Percentiles rank a stretch among this genome's conserved stretches.
Conservation (phyloP, 2,113 vertebrate genomes). For the Indicator maculatus region DNA sequence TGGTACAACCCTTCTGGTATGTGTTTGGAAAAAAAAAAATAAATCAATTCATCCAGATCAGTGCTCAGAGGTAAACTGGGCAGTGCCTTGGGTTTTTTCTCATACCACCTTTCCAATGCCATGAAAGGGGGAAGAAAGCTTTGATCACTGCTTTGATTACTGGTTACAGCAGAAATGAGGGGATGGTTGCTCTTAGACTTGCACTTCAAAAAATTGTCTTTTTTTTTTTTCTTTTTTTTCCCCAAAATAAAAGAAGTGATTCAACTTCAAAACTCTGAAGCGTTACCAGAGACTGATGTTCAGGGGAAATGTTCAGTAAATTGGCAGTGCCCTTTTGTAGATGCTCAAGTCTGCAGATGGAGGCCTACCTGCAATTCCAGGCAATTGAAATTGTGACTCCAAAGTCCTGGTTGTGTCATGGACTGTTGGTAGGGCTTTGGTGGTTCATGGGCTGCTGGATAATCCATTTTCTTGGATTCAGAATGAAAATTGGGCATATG, state of each 20-base stretch:
- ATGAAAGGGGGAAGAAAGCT: background rate
- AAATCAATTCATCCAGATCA: background rate
- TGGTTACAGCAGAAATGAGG: background rate
- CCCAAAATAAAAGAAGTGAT: background rate
- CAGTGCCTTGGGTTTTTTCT: background rate
- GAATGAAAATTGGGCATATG: background rate
- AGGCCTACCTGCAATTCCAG: background rate
- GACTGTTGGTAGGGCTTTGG: background rate
- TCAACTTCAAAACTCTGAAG: background rate
- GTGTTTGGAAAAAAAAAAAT: background rate
- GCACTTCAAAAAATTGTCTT: background rate
- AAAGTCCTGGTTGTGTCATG: background rate
- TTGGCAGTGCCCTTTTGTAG: background rate
- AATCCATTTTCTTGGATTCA: background rate
- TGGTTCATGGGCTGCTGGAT: background rate
- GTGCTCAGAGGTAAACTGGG: background rate
- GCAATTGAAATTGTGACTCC: background rate
- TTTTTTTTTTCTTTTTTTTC: background rate
- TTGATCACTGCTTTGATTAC: background rate
- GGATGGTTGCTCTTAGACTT: background rate
- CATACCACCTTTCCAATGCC: background rate
- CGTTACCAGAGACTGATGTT: background rate
- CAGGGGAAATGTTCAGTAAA: background rate
- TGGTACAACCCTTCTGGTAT: background rate
- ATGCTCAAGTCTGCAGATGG: background rate